Evolutionary conservation across 2,797 vertebrate species (phyloP), one percentile per base, ranked within the genome.

Genomic region (Ctenopoma kingsleyae): DNA sequence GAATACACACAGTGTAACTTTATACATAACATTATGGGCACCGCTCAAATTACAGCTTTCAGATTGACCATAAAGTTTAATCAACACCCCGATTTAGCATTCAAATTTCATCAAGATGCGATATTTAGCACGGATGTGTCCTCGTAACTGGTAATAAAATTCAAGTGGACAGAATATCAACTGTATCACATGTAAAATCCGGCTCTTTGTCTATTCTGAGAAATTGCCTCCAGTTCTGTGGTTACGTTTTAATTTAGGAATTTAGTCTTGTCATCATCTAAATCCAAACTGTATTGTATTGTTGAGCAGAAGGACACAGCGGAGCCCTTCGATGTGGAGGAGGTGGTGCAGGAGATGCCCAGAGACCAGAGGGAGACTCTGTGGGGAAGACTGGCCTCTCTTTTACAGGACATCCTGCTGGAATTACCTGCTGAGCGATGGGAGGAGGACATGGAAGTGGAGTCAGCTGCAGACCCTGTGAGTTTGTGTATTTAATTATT

Each of bases 291-390:
- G n/a, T n/a, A n/a, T n/a, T n/a, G 2, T 65, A 10, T 17, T 40
- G 8, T 19, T 58, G 68, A 59, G 68, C 89, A 99, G 97, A 96
- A 93, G 75, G 92, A 96, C 74, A 71, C 71, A 35, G 76, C 91
- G 0, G 94, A 96, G 68, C 93, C 93, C 38, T 96, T 98, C 8
- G 94, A 96, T 82, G 89, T 98, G 83, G 88, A 91, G 6, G 98
- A 99, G 67, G 86, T 98, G 49, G 71, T 99, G 77, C 94, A 98
- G 84, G 98, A 98, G 89, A 88, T 99, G 82, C 77, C 96, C 56
- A 93, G 91, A 52, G 94, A 93, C 66, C 96, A 97, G 85, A 95
- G 95, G n/a, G 91, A 94, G 73, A 69, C 88, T 46, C 84, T 99
- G 19, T 98, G 98, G 98, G 83, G 89, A 49, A 94, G 73, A 38